A percentile compares a stretch with the other conserved stretches of the same genome.
Evolutionary conservation across 2,888 invertebrate species (phyloP).

Genomic region (Mantis religiosa): DNA sequence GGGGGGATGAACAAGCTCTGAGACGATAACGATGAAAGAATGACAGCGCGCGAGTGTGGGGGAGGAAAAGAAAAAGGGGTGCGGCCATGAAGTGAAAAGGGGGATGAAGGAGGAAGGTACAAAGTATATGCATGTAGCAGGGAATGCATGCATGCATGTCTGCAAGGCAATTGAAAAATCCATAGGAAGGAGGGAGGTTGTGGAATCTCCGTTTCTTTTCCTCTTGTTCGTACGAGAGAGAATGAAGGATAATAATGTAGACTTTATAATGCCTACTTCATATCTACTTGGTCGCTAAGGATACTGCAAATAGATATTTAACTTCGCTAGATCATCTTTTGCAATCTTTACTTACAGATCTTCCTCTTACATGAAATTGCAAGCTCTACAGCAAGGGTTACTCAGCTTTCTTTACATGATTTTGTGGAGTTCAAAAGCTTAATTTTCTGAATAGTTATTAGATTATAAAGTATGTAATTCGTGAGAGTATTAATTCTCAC

Average conservation of each 20-base stretch:
- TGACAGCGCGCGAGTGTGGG: background rate
- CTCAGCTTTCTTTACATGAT: too few relatives aligned
- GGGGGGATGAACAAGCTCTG: background rate
- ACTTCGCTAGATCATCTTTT: background rate
- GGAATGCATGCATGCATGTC: background rate
- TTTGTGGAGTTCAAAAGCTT: too few relatives aligned
- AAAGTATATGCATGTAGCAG: conserved; percentile 17
- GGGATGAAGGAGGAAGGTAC: background rate
- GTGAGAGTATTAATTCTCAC: too few relatives aligned
- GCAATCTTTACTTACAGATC: background rate
- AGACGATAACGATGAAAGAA: conserved; percentile 9
- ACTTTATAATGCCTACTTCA: background rate
- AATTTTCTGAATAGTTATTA: too few relatives aligned
- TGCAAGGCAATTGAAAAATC: conserved; percentile 13
- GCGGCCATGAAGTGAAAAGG: background rate
- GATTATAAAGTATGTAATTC: too few relatives aligned
- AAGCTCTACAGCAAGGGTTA: too few relatives aligned
- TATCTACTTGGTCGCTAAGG: background rate
- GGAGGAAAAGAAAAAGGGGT: background rate
- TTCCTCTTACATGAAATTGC: too few relatives aligned
- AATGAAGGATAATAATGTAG: background rate
- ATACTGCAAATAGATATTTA: background rate
- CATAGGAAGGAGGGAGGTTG: background rate
- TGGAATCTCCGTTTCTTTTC: background rate
- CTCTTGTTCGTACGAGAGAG: background rate